These are phyloP conservation scores for Oncorhynchus nerka DNA, from an alignment of 2,113 vertebrate genomes.

Conservation along the genomic window DNA sequence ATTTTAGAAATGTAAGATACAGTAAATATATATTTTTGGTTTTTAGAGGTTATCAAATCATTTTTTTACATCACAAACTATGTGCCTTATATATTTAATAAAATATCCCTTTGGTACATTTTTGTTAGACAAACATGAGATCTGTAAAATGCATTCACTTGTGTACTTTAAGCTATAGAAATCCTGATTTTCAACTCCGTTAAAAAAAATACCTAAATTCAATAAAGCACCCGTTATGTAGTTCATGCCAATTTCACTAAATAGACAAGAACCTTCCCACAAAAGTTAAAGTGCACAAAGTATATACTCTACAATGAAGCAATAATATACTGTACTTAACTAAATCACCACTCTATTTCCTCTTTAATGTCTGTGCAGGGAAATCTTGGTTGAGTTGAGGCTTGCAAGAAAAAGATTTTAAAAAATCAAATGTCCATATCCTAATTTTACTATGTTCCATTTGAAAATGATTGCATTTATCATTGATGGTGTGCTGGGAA, in stretches of 20 bases:
- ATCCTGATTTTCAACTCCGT: constrained; percentile 61
- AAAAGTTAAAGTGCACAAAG: constrained; percentile 33
- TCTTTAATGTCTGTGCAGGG: constrained; percentile 51
- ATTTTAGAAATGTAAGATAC: constrained; percentile 59
- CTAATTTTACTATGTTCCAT: constrained; percentile 53
- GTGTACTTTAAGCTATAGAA: constrained; percentile 28
- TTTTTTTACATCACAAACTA: neutral
- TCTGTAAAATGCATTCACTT: constrained; percentile 32
- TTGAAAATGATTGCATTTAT: constrained; percentile 42
- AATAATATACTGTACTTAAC: constrained; percentile 31
- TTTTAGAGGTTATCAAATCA: neutral
- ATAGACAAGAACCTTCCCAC: constrained; percentile 27
- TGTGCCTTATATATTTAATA: constrained; percentile 58
- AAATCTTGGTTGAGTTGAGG: constrained; percentile 39
- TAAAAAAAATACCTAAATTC: neutral
- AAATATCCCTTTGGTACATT: constrained; percentile 64
- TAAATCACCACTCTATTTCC: constrained; percentile 33
- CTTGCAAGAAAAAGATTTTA: no score
- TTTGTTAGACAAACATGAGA: constrained; percentile 52
- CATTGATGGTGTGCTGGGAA: constrained; percentile 25
- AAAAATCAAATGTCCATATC: constrained; percentile 32
- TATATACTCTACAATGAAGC: constrained; percentile 31
- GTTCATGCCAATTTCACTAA: constrained; percentile 37
- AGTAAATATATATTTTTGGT: constrained; percentile 48
- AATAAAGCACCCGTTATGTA: constrained; percentile 30